These are phyloP conservation scores for Anthrax anthrax DNA, from an alignment of 2,888 invertebrate genomes.

Conservation along the genomic window DNA sequence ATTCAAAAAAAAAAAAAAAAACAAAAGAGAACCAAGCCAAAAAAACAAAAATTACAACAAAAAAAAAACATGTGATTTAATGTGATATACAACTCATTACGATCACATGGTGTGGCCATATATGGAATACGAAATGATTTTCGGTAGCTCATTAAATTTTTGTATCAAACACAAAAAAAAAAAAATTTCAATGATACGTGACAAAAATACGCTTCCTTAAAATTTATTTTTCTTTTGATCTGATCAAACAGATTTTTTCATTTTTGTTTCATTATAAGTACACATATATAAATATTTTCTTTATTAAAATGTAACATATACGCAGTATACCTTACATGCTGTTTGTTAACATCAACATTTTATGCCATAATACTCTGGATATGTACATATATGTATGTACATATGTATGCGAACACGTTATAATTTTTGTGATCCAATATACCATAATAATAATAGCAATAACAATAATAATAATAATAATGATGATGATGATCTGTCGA, in stretches of 20 bases:
- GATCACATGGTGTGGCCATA: neutral
- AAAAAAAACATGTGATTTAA: neutral
- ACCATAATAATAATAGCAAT: too few relatives aligned
- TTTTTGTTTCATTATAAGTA: neutral
- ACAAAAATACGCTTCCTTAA: constrained; percentile 4
- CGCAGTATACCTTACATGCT: too few relatives aligned
- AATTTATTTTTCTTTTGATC: constrained; percentile 2
- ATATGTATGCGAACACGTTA: too few relatives aligned
- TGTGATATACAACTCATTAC: neutral
- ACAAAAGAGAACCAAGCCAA: neutral
- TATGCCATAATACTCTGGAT: too few relatives aligned
- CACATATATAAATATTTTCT: too few relatives aligned
- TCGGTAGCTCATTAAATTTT: constrained; percentile 7
- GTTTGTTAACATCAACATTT: too few relatives aligned
- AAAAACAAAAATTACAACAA: neutral
- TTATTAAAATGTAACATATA: too few relatives aligned
- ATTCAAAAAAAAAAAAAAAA: neutral
- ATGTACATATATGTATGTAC: too few relatives aligned
- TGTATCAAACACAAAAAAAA: too few relatives aligned
- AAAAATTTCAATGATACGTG: constrained; percentile 5
- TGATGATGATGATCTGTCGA: too few relatives aligned
- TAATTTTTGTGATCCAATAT: too few relatives aligned
- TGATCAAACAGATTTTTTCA: neutral
- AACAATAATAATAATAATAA: too few relatives aligned
- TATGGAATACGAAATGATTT: constrained; percentile 2